Conservation (phyloP, 2,888 invertebrate genomes). For the Spisula subtruncata region DNA sequence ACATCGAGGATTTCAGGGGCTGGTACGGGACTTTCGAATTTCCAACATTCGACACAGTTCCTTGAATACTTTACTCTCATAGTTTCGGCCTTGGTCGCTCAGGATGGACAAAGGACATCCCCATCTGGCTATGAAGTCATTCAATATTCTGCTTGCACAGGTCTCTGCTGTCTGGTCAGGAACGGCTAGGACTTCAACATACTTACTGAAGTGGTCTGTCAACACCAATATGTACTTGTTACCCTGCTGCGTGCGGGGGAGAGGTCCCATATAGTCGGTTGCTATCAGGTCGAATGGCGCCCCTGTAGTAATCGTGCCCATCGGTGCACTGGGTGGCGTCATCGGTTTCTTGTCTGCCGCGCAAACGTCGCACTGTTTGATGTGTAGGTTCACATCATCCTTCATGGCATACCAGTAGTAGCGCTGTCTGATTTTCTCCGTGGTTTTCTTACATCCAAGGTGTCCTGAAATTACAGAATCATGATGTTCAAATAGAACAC, state of each 20-base stretch:
- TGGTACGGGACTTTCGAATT: constrained; percentile 58
- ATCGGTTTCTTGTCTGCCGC: constrained; percentile 35
- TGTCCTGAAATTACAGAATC: constrained; percentile 20
- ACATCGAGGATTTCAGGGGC: constrained; percentile 58
- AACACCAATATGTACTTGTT: constrained; percentile 50
- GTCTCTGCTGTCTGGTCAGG: constrained; percentile 42
- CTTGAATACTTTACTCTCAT: constrained; percentile 53
- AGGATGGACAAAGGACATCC: constrained; percentile 46
- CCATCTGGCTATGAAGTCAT: constrained; percentile 52
- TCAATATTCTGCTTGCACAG: constrained; percentile 32
- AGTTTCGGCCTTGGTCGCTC: constrained; percentile 57
- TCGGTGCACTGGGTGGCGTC: constrained; percentile 31
- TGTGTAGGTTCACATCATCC: constrained; percentile 4
- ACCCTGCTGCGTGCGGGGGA: constrained; percentile 44
- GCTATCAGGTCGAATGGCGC: constrained; percentile 51
- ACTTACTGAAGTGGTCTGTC: constrained; percentile 49
- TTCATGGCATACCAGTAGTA: constrained; percentile 35
- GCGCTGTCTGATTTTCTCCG: neutral
- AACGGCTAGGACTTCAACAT: constrained; percentile 43
- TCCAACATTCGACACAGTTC: constrained; percentile 41
- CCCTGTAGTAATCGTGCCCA: constrained; percentile 32
- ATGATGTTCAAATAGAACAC: neutral
- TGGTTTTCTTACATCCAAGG: constrained; percentile 29
- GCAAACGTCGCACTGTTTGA: constrained; percentile 33
- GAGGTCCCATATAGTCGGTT: constrained; percentile 40